Percentiles rank a stretch among this genome's conserved stretches.
These are phyloP conservation scores for Drosophila eugracilis DNA, from an alignment of 1,140 invertebrate genomes.

Conservation along the genomic window DNA sequence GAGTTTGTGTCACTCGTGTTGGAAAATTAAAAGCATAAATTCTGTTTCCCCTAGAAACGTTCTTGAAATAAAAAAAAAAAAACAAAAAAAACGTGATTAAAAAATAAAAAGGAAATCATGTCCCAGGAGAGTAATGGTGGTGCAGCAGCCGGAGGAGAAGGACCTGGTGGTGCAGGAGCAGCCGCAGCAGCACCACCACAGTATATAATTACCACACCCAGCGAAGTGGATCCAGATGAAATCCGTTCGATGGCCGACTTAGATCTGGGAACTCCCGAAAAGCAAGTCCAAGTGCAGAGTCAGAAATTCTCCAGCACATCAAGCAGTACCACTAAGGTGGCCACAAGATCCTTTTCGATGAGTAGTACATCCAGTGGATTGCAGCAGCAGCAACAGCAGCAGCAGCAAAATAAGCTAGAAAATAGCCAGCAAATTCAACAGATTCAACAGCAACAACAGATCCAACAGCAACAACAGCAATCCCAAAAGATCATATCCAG, in stretches of 20 bases:
- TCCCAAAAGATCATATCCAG: constrained; percentile 75
- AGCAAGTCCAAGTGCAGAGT: constrained; percentile 21
- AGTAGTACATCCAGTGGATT: constrained; percentile 59
- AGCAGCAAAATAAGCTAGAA: not conserved
- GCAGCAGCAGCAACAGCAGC: not conserved
- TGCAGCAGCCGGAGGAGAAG: constrained; percentile 13
- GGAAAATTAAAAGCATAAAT: constrained; percentile 42
- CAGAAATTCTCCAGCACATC: constrained; percentile 37
- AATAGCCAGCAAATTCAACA: constrained; percentile 17
- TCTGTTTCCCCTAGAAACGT: constrained; percentile 39
- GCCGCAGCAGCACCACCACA: constrained; percentile 63
- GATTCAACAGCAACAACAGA: constrained; percentile 30
- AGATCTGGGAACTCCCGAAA: constrained; percentile 45
- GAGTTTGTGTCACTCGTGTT: constrained; percentile 2
- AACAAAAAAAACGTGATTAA: not conserved
- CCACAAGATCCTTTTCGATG: constrained; percentile 74
- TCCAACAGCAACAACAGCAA: constrained; percentile 17
- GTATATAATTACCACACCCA: constrained; percentile 83
- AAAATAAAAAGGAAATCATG: constrained; percentile 22
- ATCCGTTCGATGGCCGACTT: constrained; percentile 67
- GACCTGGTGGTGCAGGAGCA: not conserved
- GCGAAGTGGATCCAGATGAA: constrained; percentile 80
- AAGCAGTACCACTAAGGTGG: constrained; percentile 66
- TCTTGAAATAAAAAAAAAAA: no score
- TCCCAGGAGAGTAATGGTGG: constrained; percentile 38